Base-by-base conservation (phyloP, 2,888 invertebrate genomes). In the Polymixis flavicincta region DNA sequence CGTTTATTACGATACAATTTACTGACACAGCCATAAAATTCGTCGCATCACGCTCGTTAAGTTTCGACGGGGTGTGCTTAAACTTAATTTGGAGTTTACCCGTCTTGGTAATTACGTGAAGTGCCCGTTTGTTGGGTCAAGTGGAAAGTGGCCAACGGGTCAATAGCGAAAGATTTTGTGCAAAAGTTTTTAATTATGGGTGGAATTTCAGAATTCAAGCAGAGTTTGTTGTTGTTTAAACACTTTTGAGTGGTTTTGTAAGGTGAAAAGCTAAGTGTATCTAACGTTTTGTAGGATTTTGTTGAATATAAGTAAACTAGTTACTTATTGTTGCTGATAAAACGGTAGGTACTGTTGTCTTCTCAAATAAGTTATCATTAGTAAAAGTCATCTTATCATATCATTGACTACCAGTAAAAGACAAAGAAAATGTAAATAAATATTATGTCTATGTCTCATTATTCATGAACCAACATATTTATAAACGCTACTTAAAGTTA, bases 1-100 rank as follows among this genome's bases (percentile, higher is more conserved):
- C 61, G 22, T 84, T 84, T 82, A 86, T 76, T 45, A 65, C 71
- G 60, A 71, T 73, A 79, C 82, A 86, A 82, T 79, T 79, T 78
- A 75, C 82, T 68, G 72, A 60, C 64, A 76, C n/a, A 25, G 28
- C 59, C 60, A 78, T 87, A 82, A 87, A 86, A 80, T 71, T 71
- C 54, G 73, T 79, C 84, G 72, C 61, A 73, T 75, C 28, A 64
- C 76, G 67, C 72, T 67, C 72, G 75, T 87, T 74, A 78, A 76
- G 72, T 66, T 63, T 66, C 70, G 61, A 78, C 72, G 59, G 71
- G 52, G 73, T 66, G 79, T 63, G 50, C 69, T 86, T 55, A 64
- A 78, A 87, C 70, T 71, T 83, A 83, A 86, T 86, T 74, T 73
- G 55, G 50, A 85, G 71, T 72, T 37, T 61, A n/a, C 61, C n/a